Conservation (phyloP, 2,888 invertebrate species). For the Sylvicola fuscatus region DNA sequence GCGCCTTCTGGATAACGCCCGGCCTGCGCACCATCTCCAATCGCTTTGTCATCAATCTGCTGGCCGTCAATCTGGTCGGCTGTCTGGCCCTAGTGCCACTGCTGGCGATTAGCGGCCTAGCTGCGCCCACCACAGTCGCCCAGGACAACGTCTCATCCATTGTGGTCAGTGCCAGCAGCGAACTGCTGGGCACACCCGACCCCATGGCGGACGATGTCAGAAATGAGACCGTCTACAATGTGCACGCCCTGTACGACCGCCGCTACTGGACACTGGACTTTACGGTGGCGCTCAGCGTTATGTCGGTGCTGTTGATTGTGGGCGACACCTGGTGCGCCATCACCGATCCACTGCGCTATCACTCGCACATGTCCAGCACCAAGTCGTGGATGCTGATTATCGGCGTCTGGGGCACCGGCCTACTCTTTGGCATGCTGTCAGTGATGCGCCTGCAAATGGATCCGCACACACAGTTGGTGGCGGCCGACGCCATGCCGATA, state of each 20-base stretch:
- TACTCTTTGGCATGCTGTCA: conserved; percentile 23
- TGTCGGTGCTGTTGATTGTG: conserved; percentile 23
- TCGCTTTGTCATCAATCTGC: conserved; percentile 25
- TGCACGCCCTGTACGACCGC: conserved; percentile 1
- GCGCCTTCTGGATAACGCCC: conserved; percentile 27
- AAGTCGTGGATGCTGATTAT: conserved; percentile 25
- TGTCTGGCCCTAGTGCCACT: conserved; percentile 23
- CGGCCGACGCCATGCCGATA: too few relatives aligned
- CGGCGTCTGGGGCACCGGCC: conserved; percentile 22
- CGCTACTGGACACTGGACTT: conserved; percentile 24
- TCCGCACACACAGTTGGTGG: too few relatives aligned
- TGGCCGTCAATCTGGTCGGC: conserved; percentile 23
- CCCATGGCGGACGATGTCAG: too few relatives aligned
- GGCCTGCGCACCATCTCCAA: conserved; percentile 25
- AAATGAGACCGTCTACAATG: too few relatives aligned
- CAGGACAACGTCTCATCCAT: too few relatives aligned
- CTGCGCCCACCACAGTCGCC: too few relatives aligned
- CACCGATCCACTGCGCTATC: conserved; percentile 35
- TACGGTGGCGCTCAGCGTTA: conserved; percentile 17
- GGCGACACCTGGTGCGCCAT: conserved; percentile 38
- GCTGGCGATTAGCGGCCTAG: conserved; percentile 8
- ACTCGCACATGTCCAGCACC: conserved; percentile 26
- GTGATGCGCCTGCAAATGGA: conserved; percentile 14
- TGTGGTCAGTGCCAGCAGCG: too few relatives aligned
- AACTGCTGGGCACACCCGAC: too few relatives aligned